Conservation (phyloP, 2,888 invertebrate genomes). For the Athetis lepigone region DNA sequence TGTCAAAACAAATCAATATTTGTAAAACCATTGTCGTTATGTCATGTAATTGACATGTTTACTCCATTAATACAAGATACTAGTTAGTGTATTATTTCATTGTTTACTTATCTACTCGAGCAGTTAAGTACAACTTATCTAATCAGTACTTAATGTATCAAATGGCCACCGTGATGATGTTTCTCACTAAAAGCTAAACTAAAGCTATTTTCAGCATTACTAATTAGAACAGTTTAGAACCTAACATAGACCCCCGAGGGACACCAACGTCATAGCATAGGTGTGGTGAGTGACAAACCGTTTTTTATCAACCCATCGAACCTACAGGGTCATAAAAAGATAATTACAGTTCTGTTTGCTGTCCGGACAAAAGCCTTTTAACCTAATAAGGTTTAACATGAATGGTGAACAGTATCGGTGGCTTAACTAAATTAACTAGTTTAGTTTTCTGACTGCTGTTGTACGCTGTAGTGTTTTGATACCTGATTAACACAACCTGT, state of each 20-base stretch:
- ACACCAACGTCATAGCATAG: conserved; percentile 63
- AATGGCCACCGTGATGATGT: conserved; percentile 4
- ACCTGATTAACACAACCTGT: not conserved
- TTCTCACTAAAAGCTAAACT: conserved; percentile 32
- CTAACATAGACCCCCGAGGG: conserved; percentile 66
- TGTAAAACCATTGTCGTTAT: not conserved
- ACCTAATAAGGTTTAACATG: conserved; percentile 66
- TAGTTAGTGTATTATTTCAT: not conserved
- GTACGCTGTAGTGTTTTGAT: conserved; percentile 9
- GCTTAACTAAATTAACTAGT: conserved; percentile 24
- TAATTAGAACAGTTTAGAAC: conserved; percentile 63
- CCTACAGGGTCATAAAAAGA: conserved; percentile 70
- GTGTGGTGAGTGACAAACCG: conserved; percentile 65
- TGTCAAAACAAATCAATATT: not conserved
- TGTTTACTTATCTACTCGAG: conserved; percentile 13
- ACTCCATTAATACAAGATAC: not conserved
- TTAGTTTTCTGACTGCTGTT: conserved; percentile 20
- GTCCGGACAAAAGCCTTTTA: conserved; percentile 69
- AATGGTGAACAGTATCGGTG: conserved; percentile 55
- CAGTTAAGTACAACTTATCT: conserved; percentile 3
- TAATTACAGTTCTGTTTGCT: conserved; percentile 68
- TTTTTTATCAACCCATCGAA: conserved; percentile 66
- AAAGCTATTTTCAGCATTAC: conserved; percentile 55
- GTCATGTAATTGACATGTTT: not conserved
- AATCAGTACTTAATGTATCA: conserved; percentile 5